Conservation (phyloP, 2,888 invertebrate genomes). For the Octonoba sinensis region DNA sequence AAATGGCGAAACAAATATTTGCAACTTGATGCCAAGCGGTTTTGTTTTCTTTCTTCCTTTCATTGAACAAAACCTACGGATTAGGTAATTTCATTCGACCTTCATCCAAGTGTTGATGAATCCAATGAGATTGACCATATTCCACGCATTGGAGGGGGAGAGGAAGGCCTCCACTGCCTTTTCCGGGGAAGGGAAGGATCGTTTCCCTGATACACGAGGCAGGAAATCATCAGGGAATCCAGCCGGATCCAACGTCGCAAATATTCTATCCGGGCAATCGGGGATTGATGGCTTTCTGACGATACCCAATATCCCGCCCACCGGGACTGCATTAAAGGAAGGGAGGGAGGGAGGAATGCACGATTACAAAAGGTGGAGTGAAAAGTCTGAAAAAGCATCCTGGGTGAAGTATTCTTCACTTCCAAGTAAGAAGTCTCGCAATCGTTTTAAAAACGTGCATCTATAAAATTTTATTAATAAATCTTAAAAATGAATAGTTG, state of each 20-base stretch:
- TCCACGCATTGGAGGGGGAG: neutral
- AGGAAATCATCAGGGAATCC: slow-evolving; percentile 40
- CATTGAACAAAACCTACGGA: too few species aligned
- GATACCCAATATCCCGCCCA: slow-evolving; percentile 43
- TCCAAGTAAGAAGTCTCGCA: too few species aligned
- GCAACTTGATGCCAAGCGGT: too few species aligned
- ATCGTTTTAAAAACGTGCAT: too few species aligned
- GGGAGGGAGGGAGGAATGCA: neutral
- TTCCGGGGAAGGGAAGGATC: neutral
- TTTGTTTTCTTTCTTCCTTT: too few species aligned
- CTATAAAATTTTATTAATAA: too few species aligned
- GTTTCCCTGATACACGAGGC: neutral
- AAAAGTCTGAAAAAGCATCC: too few species aligned
- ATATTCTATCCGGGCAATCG: slow-evolving; percentile 33
- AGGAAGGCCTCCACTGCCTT: too few species aligned
- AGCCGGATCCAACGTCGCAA: neutral
- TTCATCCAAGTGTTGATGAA: too few species aligned
- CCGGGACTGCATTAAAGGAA: neutral
- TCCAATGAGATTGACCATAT: neutral
- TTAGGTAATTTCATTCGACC: too few species aligned
- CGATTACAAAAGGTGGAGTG: neutral
- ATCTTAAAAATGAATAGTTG: too few species aligned
- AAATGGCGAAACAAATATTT: too few species aligned
- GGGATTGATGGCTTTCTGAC: slow-evolving; percentile 59
- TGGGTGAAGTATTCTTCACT: slow-evolving; percentile 1